phyloP scores from a whole-genome alignment of 1,140 invertebrate species.

The Drosophila sp. region DNA sequence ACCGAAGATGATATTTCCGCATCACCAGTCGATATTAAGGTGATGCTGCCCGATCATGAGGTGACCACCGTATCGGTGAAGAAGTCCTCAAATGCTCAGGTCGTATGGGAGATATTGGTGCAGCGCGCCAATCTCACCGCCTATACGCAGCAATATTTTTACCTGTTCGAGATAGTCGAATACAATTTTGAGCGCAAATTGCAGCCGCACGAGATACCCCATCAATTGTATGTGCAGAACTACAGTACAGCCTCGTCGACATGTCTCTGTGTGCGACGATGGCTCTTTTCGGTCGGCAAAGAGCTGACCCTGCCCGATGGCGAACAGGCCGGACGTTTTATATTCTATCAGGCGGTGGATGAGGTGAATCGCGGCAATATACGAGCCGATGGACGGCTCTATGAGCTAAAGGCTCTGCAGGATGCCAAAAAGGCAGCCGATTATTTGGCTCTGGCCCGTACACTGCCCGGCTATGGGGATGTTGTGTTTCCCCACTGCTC shows the following conservation, averaged over 20 bases:
- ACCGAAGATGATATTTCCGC: slow-evolving; percentile 93
- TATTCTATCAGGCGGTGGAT: slow-evolving; percentile 95
- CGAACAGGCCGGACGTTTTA: slow-evolving; percentile 87
- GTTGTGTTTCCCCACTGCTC: slow-evolving; percentile 97
- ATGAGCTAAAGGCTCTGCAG: slow-evolving; percentile 97
- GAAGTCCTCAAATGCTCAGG: slow-evolving; percentile 94
- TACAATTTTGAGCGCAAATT: slow-evolving; percentile 98
- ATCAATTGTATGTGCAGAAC: slow-evolving; percentile 99
- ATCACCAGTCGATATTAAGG: slow-evolving; percentile 96
- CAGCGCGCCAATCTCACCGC: slow-evolving; percentile 92
- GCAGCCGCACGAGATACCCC: slow-evolving; percentile 96
- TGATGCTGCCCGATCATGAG: slow-evolving; percentile 92
- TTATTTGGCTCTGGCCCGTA: slow-evolving; percentile 93
- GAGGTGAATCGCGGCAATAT: slow-evolving; percentile 97
- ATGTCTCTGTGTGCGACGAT: slow-evolving; percentile 96
- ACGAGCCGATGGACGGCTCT: slow-evolving; percentile 93
- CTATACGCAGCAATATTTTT: slow-evolving; percentile 95
- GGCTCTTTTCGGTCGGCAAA: slow-evolving; percentile 93
- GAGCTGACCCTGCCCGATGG: slow-evolving; percentile 89
- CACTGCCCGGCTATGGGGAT: slow-evolving; percentile 95
- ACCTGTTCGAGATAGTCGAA: slow-evolving; percentile 98
- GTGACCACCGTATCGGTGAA: slow-evolving; percentile 96
- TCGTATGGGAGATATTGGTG: slow-evolving; percentile 95
- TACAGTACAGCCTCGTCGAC: slow-evolving; percentile 99
- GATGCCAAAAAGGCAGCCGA: slow-evolving; percentile 94